Evolutionary conservation across 2,797 vertebrate genomes (phyloP).

Genomic region (Epinephelus malabaricus): DNA sequence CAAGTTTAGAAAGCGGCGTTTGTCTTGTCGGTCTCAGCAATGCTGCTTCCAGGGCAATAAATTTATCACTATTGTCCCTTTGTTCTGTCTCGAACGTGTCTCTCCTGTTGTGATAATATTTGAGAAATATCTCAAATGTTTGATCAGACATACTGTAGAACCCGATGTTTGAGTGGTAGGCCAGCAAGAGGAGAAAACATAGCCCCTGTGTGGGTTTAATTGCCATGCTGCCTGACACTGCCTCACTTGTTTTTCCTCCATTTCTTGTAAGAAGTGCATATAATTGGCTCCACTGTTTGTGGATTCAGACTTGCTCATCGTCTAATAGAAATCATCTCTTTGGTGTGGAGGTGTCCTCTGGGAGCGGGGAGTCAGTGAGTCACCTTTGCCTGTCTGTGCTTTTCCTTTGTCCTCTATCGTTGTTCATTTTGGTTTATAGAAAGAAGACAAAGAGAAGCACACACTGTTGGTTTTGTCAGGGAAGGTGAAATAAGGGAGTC

Average conservation of each 20-base stretch:
- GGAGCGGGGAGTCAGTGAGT: conserved; percentile 77
- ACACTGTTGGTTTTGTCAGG: conserved; percentile 25
- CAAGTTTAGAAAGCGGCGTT: conserved; percentile 34
- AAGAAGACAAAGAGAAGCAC: conserved; percentile 41
- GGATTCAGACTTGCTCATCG: conserved; percentile 76
- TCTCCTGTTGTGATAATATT: conserved; percentile 63
- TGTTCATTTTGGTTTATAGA: conserved; percentile 62
- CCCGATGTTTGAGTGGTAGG: conserved; percentile 59
- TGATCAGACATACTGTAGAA: conserved; percentile 65
- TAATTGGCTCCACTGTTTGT: conserved; percentile 82
- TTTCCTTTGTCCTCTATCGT: conserved; percentile 68
- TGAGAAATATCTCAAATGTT: conserved; percentile 61
- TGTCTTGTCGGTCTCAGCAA: conserved; percentile 35
- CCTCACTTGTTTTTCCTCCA: conserved; percentile 73
- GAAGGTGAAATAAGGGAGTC: conserved; percentile 14
- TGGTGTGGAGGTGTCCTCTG: conserved; percentile 77
- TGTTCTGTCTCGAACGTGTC: conserved; percentile 40
- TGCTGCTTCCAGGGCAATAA: conserved; percentile 48
- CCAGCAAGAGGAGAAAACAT: conserved; percentile 64
- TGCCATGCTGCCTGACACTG: conserved; percentile 74
- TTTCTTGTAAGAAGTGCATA: conserved; percentile 73
- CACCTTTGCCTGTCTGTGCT: conserved; percentile 67
- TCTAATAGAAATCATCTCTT: conserved; percentile 79
- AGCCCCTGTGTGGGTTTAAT: conserved; percentile 80
- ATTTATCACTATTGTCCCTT: conserved; percentile 58